Evolutionary conservation across 2,113 vertebrate species (phyloP).

Genomic region (Epinephelus fuscoguttatus): DNA sequence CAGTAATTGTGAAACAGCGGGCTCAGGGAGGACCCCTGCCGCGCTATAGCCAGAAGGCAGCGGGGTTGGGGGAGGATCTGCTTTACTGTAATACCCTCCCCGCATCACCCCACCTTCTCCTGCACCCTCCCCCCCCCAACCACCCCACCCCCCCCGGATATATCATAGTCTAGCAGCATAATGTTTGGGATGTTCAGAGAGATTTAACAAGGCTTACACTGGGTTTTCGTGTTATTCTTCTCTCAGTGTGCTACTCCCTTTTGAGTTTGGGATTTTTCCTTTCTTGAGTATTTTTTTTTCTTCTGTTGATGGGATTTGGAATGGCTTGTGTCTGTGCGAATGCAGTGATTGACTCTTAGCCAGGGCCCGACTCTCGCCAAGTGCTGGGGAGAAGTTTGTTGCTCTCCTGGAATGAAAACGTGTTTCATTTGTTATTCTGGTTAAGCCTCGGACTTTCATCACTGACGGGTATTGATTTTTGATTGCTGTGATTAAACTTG

Average conservation of each 20-base stretch:
- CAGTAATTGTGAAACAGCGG: conserved; percentile 72
- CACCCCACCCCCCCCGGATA: conserved; percentile 51
- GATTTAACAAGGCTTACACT: conserved; percentile 74
- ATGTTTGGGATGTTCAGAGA: conserved; percentile 66
- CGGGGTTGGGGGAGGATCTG: conserved; percentile 20
- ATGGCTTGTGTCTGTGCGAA: conserved; percentile 61
- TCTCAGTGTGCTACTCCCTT: conserved; percentile 46
- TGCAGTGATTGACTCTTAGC: conserved; percentile 66
- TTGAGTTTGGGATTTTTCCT: conserved; percentile 71
- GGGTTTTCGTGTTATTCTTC: conserved; percentile 65
- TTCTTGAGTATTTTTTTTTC: conserved; percentile 52
- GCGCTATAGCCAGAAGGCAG: conserved; percentile 58
- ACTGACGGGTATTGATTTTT: conserved; percentile 54
- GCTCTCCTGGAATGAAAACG: conserved; percentile 59
- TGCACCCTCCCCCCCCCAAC: conserved; percentile 6
- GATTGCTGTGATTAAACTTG: conserved; percentile 43
- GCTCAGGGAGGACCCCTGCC: conserved; percentile 59
- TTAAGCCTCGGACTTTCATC: conserved; percentile 36
- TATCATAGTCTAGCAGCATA: conserved; percentile 61
- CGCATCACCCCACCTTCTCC: conserved; percentile 43
- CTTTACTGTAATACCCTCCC: conserved; percentile 54
- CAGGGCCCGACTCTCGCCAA: conserved; percentile 57
- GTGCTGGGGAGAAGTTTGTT: conserved; percentile 47
- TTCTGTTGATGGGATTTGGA: conserved; percentile 72
- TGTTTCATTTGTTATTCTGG: conserved; percentile 47